Evolutionary conservation across 2,888 invertebrate genomes (phyloP).

Genomic region (Apamea anceps): DNA sequence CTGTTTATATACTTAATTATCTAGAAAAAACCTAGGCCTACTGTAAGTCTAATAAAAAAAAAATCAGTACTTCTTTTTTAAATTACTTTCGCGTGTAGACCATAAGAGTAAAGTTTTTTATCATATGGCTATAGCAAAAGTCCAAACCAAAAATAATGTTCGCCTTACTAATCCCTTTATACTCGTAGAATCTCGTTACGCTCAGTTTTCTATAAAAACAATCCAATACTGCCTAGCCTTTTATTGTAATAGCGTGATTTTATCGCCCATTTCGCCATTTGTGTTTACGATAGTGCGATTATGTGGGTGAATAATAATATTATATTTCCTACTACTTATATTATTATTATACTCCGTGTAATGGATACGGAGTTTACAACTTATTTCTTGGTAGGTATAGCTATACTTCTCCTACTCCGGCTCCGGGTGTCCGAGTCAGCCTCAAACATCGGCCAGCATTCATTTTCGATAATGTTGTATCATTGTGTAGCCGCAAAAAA

Average conservation of each 20-base stretch:
- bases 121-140: background rate
- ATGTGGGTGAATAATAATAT: constrained; percentile 47
- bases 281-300: constrained; percentile 55
- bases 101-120: background rate
- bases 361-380: background rate
- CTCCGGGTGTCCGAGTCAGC: background rate
- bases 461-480: background rate
- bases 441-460: background rate
- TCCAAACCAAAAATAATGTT: background rate
- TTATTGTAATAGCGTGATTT: constrained; percentile 53
- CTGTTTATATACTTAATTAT: too few relatives aligned
- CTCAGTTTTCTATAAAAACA: constrained; percentile 28
- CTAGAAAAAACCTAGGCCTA: too few relatives aligned
- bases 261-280: constrained; percentile 49
- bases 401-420: too few relatives aligned
- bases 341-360: constrained; percentile 1
- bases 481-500: background rate
- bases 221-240: constrained; percentile 30
- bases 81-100: background rate
- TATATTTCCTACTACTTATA: constrained; percentile 15
- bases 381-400: background rate
- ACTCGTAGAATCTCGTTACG: constrained; percentile 10
- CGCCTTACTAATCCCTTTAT: background rate
- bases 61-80: too few relatives aligned
- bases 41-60: too few relatives aligned